phyloP scores from a whole-genome alignment of 64 coral and sea anemone genomes.

The Actinia tenebrosa region DNA sequence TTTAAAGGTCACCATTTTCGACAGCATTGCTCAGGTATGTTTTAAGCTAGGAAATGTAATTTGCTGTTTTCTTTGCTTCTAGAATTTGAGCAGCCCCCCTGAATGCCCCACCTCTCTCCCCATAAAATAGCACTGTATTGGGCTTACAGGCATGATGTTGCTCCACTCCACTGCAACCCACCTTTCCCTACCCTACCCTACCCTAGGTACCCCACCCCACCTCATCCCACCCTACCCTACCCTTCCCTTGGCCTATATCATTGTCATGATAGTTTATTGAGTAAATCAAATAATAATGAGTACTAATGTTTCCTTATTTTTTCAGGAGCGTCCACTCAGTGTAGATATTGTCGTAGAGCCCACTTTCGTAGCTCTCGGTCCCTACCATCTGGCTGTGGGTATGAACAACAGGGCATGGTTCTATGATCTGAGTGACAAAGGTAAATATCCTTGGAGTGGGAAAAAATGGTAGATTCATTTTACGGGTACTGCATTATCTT shows the following conservation, averaged over 20 bases:
- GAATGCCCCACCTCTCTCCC: no score
- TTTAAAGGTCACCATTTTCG: constrained; percentile 57
- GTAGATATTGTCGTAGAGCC: constrained; percentile 92
- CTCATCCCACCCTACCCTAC: no score
- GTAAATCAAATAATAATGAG: background rate
- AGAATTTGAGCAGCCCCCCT: background rate
- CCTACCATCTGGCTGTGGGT: constrained; percentile 84
- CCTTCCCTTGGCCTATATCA: no score
- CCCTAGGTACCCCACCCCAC: no score
- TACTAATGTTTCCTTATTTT: background rate
- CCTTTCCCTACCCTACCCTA: no score
- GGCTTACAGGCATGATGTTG: no score
- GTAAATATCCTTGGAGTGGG: constrained; percentile 5
- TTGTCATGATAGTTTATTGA: background rate
- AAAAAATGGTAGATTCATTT: no score
- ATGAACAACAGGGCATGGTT: constrained; percentile 99
- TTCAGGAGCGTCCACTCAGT: constrained; percentile 80
- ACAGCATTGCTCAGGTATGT: constrained; percentile 68
- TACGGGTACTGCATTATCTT: no score
- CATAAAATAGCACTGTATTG: no score
- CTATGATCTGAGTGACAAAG: constrained; percentile 91
- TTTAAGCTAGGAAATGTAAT: background rate
- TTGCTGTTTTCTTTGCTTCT: background rate
- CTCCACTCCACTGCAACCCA: no score
- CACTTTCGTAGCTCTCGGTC: constrained; percentile 86